Evolutionary conservation across 2,888 invertebrate species (phyloP), one percentile per base, ranked within the genome.

Genomic region (Ophioninae sp.): DNA sequence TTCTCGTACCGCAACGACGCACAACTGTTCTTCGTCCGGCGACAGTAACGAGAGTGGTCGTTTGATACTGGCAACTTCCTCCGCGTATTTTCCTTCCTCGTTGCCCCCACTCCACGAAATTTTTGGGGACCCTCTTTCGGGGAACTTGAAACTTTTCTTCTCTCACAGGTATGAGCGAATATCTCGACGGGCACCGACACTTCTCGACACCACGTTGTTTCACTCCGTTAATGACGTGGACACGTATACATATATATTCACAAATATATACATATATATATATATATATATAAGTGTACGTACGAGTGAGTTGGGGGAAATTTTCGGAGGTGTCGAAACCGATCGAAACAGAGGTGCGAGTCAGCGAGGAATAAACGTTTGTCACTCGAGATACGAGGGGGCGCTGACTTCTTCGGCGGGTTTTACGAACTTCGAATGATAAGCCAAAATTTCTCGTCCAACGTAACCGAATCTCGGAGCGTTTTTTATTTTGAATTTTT

Each of bases 71-170:
- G 81, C 82, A 71, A 80, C 80, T 87, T 87, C 84, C 82, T 86
- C 84, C 85, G 81, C 82, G 85, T 85, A 84, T 85, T 84, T 87
- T 87, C 84, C 86, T 88, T 85, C 84, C 86, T 86, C 84, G 61
- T 67, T 76, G 73, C 80, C 79, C 84, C 69, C 68, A 63, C 72
- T 61, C 81, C 82, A 73, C 68, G 64, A 59, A 58, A 20, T 10
- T 76, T 41, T 37, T 39, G 58, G n/a, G 8, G 37, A 68, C 61
- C 72, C 79, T 64, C 80, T 63, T 59, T n/a, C 56, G 37, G 58
- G 51, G 59, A 23, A 20, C 59, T 39, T 22, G 37, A 59, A 69
- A 67, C n/a, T 67, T 74, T 79, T 59, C 61, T 67, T 65, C 44
- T 44, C 22, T 39, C 68, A 13, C 77, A 79, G 79, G 79, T 79